A percentile compares a stretch with the other conserved stretches of the same genome.
These are phyloP conservation scores for Salmo trutta DNA, from an alignment of 2,797 vertebrate genomes.

Conservation along the genomic window DNA sequence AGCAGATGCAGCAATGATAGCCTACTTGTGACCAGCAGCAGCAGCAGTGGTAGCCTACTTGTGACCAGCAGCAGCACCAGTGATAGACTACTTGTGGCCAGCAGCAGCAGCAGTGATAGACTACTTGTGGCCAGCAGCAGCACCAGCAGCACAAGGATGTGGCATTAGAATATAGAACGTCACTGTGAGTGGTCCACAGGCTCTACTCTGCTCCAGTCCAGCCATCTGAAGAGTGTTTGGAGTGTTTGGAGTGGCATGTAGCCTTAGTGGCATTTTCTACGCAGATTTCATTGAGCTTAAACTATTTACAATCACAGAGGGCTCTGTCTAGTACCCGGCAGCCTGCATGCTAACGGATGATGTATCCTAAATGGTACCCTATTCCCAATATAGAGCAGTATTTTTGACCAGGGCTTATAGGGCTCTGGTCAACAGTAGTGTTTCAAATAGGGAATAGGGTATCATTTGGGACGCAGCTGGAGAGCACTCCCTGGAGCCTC, in stretches of 20 bases:
- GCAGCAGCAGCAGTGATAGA: too few relatives aligned
- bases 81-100: too few relatives aligned
- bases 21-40: too few relatives aligned
- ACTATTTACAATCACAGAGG: conserved; percentile 76
- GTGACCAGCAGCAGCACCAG: too few relatives aligned
- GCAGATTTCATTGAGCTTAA: conserved; percentile 75
- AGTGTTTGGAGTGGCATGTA: conserved; percentile 48
- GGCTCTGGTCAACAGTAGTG: not conserved
- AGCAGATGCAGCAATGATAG: too few relatives aligned
- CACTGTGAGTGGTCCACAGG: not conserved
- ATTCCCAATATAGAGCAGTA: not conserved
- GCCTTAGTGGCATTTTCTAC: conserved; percentile 76
- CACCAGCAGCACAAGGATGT: conserved; percentile 33
- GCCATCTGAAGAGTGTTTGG: conserved; percentile 24
- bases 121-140: not conserved
- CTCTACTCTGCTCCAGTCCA: conserved; percentile 8
- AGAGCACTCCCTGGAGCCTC: conserved; percentile 74
- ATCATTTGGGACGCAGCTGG: not conserved
- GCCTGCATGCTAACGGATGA: conserved; percentile 68
- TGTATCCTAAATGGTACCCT: not conserved
- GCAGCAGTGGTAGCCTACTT: too few relatives aligned
- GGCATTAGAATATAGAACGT: conserved; percentile 40
- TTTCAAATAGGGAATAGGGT: not conserved
- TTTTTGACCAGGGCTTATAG: not conserved
- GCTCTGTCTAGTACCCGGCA: conserved; percentile 67